Base-by-base conservation (phyloP, 2,797 vertebrate genomes). In the Muraenolepis orangiensis region DNA sequence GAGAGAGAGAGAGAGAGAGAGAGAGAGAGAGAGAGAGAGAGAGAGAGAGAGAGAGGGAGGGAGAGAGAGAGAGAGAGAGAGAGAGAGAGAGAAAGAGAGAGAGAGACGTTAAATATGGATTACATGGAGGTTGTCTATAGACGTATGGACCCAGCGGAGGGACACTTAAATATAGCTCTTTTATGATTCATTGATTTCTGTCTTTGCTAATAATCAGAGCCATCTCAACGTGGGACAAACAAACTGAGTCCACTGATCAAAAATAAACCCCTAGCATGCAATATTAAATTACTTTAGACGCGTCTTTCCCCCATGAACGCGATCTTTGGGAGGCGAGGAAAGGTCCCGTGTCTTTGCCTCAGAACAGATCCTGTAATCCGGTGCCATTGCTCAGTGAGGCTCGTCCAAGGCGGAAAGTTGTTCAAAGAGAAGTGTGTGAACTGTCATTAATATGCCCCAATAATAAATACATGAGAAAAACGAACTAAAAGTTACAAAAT, bases 101-200 rank as follows among this genome's bases (percentile, higher is more conserved):
- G 42, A 46, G 32, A 68, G 78, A 75, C 81, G 80, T 90, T 77
- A 92, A 93, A 92, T 87, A 92, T 91, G 84, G n/a, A 92, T 90
- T 61, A 80, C 0, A 16, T 36, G 31, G 67, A 16, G 57, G 67
- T 81, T 75, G 75, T 81, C 74, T 46, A 46, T 78, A 84, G 84
- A 86, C 74, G 80, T 85, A 71, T 67, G 68, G 71, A 81, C 6
- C 38, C 20, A 66, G 85, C 83, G 26, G 87, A 86, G 86, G 77
- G 84, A 81, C 79, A 78, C 86, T 85, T 90, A 85, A 83, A 76
- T 89, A 85, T 61, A 69, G 74, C 70, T 74, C 83, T 87, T 87
- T 90, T 87, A 91, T 92, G 79, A 92, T 93, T 92, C 84, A 89
- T 93, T 90, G 26, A 92, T 91, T 46, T 18, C 85, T 1, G 4